Conservation (phyloP, 2,797 vertebrate species). For the Cirrhinus mrigala region DNA sequence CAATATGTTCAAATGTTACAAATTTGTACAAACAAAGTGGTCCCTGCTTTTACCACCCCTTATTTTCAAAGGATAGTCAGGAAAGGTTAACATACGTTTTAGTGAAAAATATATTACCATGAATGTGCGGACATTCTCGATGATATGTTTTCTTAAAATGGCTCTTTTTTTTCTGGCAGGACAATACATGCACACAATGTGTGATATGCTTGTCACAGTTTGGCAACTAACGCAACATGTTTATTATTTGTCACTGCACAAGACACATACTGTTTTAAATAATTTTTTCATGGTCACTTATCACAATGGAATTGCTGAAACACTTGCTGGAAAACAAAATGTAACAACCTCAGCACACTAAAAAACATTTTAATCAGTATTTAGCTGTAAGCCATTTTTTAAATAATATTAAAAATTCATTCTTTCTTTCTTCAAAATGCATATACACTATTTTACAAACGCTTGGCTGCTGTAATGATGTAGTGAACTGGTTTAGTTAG, state of each 20-base stretch:
- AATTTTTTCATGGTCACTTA: background rate
- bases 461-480: conserved; percentile 6
- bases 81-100: conserved; percentile 15
- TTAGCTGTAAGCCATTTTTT: conserved; percentile 46
- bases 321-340: conserved; percentile 12
- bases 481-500: background rate
- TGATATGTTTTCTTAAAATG: conserved; percentile 22
- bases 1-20: conserved; percentile 45
- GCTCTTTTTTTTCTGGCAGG: conserved; percentile 6
- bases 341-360: conserved; percentile 24
- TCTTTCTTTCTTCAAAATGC: conserved; percentile 38
- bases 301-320: conserved; percentile 24
- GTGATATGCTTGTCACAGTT: conserved; percentile 33
- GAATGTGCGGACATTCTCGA: background rate
- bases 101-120: conserved; percentile 23
- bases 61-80: conserved; percentile 25
- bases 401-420: conserved; percentile 10
- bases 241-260: conserved; percentile 2
- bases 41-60: conserved; percentile 42
- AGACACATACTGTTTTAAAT: conserved; percentile 2
- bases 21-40: conserved; percentile 50
- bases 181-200: conserved; percentile 22
- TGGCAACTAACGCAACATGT: conserved; percentile 25
- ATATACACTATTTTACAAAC: conserved; percentile 35
- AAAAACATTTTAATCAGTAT: conserved; percentile 22